Percentiles rank a stretch among this genome's conserved stretches.
phyloP scores from a whole-genome alignment of 2,797 vertebrate species.

The Dipus sagitta region DNA sequence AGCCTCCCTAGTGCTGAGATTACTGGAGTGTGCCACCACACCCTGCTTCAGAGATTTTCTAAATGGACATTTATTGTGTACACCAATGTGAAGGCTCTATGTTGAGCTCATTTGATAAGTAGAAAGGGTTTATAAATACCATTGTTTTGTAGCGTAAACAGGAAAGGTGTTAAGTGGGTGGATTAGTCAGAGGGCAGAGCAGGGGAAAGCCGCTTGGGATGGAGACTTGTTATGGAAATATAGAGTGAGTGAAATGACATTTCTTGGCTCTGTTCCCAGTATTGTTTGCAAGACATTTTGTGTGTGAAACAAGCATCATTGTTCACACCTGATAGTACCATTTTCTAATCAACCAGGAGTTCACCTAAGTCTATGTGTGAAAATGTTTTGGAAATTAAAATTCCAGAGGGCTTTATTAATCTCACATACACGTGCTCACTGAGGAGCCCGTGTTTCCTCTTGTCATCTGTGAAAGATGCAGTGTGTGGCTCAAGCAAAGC shows the following conservation, averaged over 20 bases:
- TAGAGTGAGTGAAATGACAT: constrained; percentile 62
- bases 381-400: constrained; percentile 59
- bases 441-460: not conserved
- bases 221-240: constrained; percentile 67
- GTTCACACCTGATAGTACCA: not conserved
- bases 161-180: constrained; percentile 76
- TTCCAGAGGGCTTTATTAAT: constrained; percentile 45
- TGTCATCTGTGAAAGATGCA: not conserved
- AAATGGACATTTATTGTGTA: not conserved
- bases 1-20: no score
- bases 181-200: constrained; percentile 66
- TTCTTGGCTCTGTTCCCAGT: constrained; percentile 68
- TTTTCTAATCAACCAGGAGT: constrained; percentile 13
- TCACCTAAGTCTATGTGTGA: not conserved
- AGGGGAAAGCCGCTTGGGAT: not conserved
- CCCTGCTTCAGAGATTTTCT: not conserved
- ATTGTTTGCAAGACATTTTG: constrained; percentile 69
- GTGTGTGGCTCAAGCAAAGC: not conserved
- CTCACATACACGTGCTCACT: not conserved
- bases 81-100: not conserved
- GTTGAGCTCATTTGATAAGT: not conserved
- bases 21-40: no score
- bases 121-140: constrained; percentile 39
- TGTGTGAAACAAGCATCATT: not conserved
- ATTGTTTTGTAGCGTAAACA: constrained; percentile 73